Evolutionary conservation across 2,113 vertebrate genomes (phyloP).

Genomic region (Gallinago undulata): DNA sequence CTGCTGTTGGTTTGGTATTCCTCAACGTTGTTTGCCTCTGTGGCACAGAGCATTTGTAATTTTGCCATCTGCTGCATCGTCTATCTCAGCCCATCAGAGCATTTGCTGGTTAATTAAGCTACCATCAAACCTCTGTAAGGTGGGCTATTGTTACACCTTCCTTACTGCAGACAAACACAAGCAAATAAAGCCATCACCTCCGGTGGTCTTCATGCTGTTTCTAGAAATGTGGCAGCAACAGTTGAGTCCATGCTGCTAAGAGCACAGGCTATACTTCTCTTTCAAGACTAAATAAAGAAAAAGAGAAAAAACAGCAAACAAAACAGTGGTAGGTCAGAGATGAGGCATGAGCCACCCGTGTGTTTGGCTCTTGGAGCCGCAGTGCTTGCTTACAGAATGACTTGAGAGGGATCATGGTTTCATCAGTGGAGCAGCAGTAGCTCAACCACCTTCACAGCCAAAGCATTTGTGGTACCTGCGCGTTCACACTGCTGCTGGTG

Average conservation of each 20-base stretch:
- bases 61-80: not conserved
- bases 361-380: not conserved
- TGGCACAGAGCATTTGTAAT: not conserved
- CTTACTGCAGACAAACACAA: not conserved
- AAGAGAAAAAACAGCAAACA: not conserved
- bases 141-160: not conserved
- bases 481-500: not conserved
- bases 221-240: not conserved
- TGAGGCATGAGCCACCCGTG: rapidly evolving
- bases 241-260: not conserved
- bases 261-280: not conserved
- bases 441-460: not conserved
- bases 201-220: not conserved
- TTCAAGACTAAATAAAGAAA: not conserved
- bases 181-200: not conserved
- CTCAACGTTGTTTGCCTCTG: not conserved
- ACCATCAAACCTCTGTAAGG: not conserved
- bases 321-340: not conserved
- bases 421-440: not conserved
- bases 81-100: not conserved
- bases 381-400: not conserved
- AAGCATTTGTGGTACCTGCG: not conserved
- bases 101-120: conserved; percentile 1
- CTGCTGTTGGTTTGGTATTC: not conserved
- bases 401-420: not conserved